Percentiles rank a stretch among this genome's conserved stretches.
Evolutionary conservation across 2,888 invertebrate genomes (phyloP).

Genomic region (Dolomedes plantarius): DNA sequence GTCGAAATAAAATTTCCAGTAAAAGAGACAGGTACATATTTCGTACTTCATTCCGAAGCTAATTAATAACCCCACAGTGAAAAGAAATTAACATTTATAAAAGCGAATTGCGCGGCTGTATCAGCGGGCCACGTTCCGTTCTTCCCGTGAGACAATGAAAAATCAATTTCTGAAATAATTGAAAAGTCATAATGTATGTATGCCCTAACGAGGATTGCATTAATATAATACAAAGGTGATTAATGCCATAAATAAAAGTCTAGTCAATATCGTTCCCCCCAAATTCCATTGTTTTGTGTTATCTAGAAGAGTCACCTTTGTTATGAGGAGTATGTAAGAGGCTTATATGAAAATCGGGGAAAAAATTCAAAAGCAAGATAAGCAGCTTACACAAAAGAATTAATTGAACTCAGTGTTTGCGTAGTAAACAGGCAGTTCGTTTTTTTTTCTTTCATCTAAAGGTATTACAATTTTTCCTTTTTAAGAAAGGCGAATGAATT

Average conservation of each 20-base stretch:
- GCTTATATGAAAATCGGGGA: neutral
- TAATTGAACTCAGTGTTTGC: neutral
- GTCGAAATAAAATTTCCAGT: too few species aligned
- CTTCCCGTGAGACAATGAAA: conserved; percentile 1
- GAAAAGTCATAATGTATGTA: neutral
- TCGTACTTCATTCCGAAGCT: neutral
- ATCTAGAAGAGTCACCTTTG: neutral
- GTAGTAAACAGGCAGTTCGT: neutral
- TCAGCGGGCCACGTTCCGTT: neutral
- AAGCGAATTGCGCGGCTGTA: too few species aligned
- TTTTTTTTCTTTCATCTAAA: too few species aligned
- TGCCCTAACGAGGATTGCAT: neutral
- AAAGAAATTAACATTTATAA: neutral
- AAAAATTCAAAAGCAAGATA: neutral
- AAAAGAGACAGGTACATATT: too few species aligned
- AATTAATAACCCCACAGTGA: neutral
- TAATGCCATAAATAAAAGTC: neutral
- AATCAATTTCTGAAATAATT: conserved; percentile 1
- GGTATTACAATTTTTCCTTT: too few species aligned
- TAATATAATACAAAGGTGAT: neutral
- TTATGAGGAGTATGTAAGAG: neutral
- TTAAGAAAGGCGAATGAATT: too few species aligned
- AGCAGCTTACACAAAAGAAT: neutral
- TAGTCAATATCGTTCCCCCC: neutral
- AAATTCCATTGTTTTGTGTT: neutral